Base-by-base conservation (phyloP, 2,888 invertebrate species). In the Euplexia lucipara region DNA sequence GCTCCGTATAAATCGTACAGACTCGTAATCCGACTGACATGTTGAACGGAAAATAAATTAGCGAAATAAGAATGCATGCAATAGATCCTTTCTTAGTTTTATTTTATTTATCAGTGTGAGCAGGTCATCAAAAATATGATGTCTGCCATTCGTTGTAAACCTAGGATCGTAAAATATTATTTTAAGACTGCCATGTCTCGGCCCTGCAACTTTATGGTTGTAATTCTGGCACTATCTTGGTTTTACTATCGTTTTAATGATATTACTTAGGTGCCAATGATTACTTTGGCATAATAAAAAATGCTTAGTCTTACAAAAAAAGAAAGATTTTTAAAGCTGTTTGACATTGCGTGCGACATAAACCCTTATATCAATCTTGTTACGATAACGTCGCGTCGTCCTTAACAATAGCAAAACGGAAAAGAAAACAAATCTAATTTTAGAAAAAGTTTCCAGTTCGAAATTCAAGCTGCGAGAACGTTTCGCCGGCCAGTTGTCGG, bases 401-500 rank as follows among this genome's bases (percentile, higher is more conserved):
- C 16, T 45, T 51, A 45, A 32, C 30, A 61, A 62, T 61, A 57
- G 5, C 12, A 49, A 41, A 57, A 57, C 12, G 18, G 20, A 63
- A 57, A 70, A 39, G 14, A 52, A 42, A 35, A 41, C 39, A 48
- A 47, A 37, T 32, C 18, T 22, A 57, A 56, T 69, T 51, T 18
- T 32, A 48, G 39, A 30, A 42, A 64, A 53, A 56, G 32, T 58
- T 75, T 70, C 45, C 32, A 42, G 37, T 49, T 77, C 53, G 48
- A 30, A 71, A 51, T 77, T 58, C 34, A 72, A 71, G 77, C 42
- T 58, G 30, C 37, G 65, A 32, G 22, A 63, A 41, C 39, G 52
- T 45, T 59, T 51, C 20, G 16, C 47, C 42, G 30, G 49, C 56
- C 57, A 78, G 52, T 51, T 49, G 35, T 52, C 62, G 56, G 44